Evolutionary conservation across 2,888 invertebrate genomes (phyloP), one percentile per base, ranked within the genome.

Genomic region (Drosophila meridionalis): DNA sequence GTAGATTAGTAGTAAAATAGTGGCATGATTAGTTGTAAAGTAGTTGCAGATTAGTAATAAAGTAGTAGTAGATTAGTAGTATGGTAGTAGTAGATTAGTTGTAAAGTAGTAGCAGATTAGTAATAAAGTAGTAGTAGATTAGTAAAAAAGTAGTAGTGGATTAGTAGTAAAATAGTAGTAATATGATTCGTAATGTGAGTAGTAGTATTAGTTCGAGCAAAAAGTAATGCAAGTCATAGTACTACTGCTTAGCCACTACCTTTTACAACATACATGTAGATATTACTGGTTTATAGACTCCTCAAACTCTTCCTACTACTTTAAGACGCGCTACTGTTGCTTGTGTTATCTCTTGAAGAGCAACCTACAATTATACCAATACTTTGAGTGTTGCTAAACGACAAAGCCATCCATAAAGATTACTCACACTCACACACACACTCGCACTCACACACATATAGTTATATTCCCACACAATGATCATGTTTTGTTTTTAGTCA

Each of bases 401-500:
- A 58, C 58, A 38, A 70, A 52, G 48, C 62, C 65, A 86, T 71
- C 70, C 72, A 82, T 78, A 65, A 78, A 78, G 76, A 81, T 81
- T 50, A 66, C 36, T 42, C 11, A 50, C 53, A 32, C 20, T 20
- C 36, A 38, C 9, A 0, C 20, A 1, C 36, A 30, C 40, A 12
- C 47, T 1, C 20, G 5, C 34, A 32, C 30, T 11, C 34, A n/a
- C 28, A 4, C 14, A 34, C 9, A 59, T 12, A 28, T 12, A 43
- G 12, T 14, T 28, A 34, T 20, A 28, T 68, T 62, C 50, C 48
- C 59, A 81, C 52, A 77, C 63, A 78, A 78, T 58, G 57, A 48
- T 36, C n/a, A 14, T 57, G 69, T 58, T 80, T 86, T 83, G 84
- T 90, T 62, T 76, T 85, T 60, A 69, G 73, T 43, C 76, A 73